Percentiles rank a stretch among this genome's conserved stretches.
Evolutionary conservation across 2,113 vertebrate species (phyloP).

Genomic region (Semnornis frantzii): DNA sequence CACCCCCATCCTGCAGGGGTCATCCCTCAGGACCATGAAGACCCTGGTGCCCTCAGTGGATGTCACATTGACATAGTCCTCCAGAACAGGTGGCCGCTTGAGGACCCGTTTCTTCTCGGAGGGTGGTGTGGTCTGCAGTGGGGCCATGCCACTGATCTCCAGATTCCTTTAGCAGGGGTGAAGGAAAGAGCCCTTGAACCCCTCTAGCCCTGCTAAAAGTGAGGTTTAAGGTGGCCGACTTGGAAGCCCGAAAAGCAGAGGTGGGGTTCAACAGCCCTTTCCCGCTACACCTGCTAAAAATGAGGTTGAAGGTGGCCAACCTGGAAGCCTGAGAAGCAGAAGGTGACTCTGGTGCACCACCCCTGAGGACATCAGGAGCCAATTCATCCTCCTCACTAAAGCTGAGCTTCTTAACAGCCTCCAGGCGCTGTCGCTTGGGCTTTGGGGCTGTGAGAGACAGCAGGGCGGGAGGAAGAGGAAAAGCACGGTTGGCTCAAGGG

Average conservation of each 20-base stretch:
- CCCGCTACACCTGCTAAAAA: background rate
- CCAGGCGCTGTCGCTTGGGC: slow-evolving; percentile 82
- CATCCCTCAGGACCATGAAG: slow-evolving; percentile 83
- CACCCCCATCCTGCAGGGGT: slow-evolving; percentile 38
- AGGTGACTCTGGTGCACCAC: slow-evolving; percentile 70
- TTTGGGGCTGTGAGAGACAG: slow-evolving; percentile 76
- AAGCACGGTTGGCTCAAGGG: fast-evolving
- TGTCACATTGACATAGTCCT: slow-evolving; percentile 91
- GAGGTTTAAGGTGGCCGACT: slow-evolving; percentile 48
- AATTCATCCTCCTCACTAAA: slow-evolving; percentile 55
- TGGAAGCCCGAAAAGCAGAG: background rate
- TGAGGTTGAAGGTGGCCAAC: slow-evolving; percentile 6
- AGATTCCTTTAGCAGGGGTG: background rate
- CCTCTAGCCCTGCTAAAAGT: background rate
- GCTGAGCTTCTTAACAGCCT: slow-evolving; percentile 83
- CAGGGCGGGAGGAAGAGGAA: background rate
- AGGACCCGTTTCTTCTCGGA: slow-evolving; percentile 65
- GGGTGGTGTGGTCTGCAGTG: slow-evolving; percentile 33
- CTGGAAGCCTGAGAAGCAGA: slow-evolving; percentile 28
- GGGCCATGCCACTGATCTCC: slow-evolving; percentile 56
- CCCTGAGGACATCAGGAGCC: background rate
- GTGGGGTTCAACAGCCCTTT: background rate
- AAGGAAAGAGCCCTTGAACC: background rate
- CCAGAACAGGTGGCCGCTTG: slow-evolving; percentile 84
- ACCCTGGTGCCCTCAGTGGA: slow-evolving; percentile 84